Evolutionary conservation across 2,888 invertebrate species (phyloP), one percentile per base, ranked within the genome.

Genomic region (Acrobasis repandana): DNA sequence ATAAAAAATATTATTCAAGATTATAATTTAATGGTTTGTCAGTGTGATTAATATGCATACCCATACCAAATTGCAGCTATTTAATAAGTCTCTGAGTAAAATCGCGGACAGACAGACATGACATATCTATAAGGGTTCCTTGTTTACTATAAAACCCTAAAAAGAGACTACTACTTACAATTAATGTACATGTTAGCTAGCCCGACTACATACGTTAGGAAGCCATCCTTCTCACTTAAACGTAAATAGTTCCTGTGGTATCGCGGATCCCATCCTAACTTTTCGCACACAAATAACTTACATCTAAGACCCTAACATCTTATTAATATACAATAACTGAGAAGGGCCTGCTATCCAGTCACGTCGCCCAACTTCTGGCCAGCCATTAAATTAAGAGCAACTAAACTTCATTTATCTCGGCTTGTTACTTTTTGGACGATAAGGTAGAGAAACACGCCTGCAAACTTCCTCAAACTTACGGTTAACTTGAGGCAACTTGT

Each of bases 391-490:
- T 90, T 89, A 89, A 86, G 87, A 88, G 88, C 86, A 85, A 87
- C 83, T 85, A 83, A 90, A 89, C 86, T 90, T 90, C 85, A 90
- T 90, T 91, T 90, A 91, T 90, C 90, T 90, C 86, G 78, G 85
- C 85, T 85, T 89, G 89, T 87, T 89, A 88, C 89, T 88, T 86
- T 83, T 82, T 81, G 78, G 84, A 79, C 83, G 90, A 89, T 90
- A 90, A 90, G 85, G 85, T 84, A 82, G 79, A 80, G 85, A 83
- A 85, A 86, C 88, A 88, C 82, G 85, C 79, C 77, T 79, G 80
- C 75, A 75, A 88, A 87, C 81, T 88, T 83, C 66, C 64, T 68
- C 70, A 77, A 85, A 87, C 82, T 88, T 80, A 76, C 76, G 71
- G 75, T 78, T 71, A 88, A 88, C 85, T 90, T 88, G 63, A 73